A percentile compares a stretch with the other conserved stretches of the same genome.
Conservation (phyloP, 2,113 vertebrate genomes). For the Syngnathus typhle region DNA sequence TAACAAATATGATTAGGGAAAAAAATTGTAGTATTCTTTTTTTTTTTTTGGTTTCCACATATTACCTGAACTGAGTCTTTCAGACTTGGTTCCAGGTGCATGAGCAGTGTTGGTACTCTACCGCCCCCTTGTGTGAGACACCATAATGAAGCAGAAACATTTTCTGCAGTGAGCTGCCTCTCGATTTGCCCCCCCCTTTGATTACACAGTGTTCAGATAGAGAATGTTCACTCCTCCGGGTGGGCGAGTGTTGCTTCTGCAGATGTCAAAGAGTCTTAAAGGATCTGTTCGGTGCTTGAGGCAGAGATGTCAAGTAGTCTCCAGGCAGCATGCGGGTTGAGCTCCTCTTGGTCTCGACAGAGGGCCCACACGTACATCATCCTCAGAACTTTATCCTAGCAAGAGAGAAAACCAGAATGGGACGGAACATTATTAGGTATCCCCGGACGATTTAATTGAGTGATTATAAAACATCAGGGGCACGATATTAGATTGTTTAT, state of each 20-base stretch:
- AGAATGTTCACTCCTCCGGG: conserved; percentile 15
- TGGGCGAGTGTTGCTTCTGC: conserved; percentile 19
- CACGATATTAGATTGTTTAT: neutral
- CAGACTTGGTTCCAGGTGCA: neutral
- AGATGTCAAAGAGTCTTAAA: conserved; percentile 66
- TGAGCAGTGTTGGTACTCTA: conserved; percentile 22
- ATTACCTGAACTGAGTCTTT: neutral
- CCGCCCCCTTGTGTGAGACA: conserved; percentile 46
- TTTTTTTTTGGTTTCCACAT: neutral
- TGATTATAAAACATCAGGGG: neutral
- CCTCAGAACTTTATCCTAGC: conserved; percentile 86
- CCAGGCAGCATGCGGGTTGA: conserved; percentile 89
- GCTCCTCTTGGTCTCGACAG: conserved; percentile 91
- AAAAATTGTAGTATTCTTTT: neutral
- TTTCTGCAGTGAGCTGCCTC: neutral
- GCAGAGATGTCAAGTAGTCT: conserved; percentile 90
- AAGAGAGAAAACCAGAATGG: conserved; percentile 1
- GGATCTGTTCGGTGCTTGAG: conserved; percentile 89
- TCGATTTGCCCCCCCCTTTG: neutral
- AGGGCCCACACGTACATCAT: conserved; percentile 97
- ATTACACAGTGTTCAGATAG: conserved; percentile 4
- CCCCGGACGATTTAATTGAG: neutral
- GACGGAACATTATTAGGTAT: neutral
- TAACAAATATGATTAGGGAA: neutral
- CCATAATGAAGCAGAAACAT: neutral